Percentiles rank a stretch among this genome's conserved stretches.
phyloP scores from a whole-genome alignment of 2,113 vertebrate species.

The Vidua macroura region DNA sequence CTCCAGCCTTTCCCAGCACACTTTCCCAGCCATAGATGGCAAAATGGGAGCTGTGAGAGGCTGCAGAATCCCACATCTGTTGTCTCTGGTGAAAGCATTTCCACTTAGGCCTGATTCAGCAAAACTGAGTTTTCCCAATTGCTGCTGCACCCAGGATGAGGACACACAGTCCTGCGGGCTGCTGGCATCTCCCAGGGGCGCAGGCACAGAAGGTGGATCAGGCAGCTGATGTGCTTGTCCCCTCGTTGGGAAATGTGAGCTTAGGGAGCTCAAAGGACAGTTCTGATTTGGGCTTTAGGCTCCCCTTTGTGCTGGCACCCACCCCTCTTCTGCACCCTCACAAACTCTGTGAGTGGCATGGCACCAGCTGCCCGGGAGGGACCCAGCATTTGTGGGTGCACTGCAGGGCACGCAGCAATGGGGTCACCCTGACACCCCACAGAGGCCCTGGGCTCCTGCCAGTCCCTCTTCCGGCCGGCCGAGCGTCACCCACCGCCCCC shows the following conservation, averaged over 20 bases:
- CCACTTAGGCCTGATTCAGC: neutral
- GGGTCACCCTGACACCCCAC: neutral
- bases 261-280: neutral
- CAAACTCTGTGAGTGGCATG: accelerated
- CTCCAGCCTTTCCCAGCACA: neutral
- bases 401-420: accelerated
- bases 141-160: neutral
- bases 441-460: neutral
- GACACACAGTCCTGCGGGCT: neutral
- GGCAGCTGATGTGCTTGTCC: neutral
- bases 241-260: neutral
- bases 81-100: neutral
- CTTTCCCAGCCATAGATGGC: neutral
- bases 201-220: accelerated
- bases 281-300: neutral
- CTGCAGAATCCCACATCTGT: neutral
- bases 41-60: neutral
- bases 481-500: neutral
- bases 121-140: neutral
- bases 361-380: neutral
- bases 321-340: accelerated
- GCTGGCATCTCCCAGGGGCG: accelerated
- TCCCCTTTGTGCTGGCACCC: neutral
- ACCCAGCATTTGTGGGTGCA: accelerated
- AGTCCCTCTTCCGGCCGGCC: neutral